These are phyloP conservation scores for Saguinus imperator DNA, from an alignment of 2,113 vertebrate genomes.

Conservation along the genomic window DNA sequence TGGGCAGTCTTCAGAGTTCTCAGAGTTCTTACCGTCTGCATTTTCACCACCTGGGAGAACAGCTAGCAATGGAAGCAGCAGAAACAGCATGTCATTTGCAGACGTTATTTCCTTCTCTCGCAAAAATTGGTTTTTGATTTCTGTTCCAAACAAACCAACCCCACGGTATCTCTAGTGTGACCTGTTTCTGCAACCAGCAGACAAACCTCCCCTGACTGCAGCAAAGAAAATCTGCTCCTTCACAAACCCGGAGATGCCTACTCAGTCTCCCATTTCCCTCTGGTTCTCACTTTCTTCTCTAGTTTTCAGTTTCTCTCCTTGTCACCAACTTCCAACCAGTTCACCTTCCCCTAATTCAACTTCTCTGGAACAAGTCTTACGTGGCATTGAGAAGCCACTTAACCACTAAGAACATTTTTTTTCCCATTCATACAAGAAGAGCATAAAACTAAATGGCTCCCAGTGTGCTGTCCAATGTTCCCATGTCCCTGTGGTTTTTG, in stretches of 20 bases:
- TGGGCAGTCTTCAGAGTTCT: not conserved
- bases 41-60: not conserved
- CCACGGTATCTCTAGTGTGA: not conserved
- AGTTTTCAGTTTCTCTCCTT: not conserved
- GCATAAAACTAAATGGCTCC: not conserved
- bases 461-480: not conserved
- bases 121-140: not conserved
- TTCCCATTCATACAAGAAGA: not conserved
- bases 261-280: not conserved
- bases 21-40: not conserved
- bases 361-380: rapidly evolving
- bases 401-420: not conserved
- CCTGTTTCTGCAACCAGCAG: not conserved
- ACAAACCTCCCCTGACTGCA: not conserved
- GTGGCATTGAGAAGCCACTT: not conserved
- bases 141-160: not conserved
- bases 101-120: not conserved
- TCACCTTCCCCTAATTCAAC: not conserved
- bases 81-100: not conserved
- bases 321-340: not conserved
- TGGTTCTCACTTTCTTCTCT: not conserved
- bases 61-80: not conserved
- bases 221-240: not conserved
- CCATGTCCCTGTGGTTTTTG: not conserved
- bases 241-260: not conserved